Evolutionary conservation across 2,113 vertebrate genomes (phyloP).

Genomic region (Suncus etruscus): DNA sequence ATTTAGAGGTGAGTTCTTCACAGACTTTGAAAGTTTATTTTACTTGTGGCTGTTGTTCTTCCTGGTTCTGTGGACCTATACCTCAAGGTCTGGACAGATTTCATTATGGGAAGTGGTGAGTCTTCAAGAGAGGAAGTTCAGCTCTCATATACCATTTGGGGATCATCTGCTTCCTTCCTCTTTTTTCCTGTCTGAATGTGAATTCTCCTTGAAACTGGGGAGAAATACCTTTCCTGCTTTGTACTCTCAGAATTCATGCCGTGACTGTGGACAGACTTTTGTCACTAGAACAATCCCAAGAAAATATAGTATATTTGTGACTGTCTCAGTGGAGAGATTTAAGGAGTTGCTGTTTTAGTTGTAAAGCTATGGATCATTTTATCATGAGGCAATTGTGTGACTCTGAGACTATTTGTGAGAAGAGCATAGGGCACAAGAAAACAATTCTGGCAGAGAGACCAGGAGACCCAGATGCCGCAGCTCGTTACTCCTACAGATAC

Average conservation of each 20-base stretch:
- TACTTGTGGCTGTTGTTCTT: not conserved
- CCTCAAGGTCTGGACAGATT: not conserved
- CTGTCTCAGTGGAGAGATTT: slow-evolving; percentile 72
- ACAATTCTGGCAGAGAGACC: slow-evolving; percentile 38
- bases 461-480: slow-evolving; percentile 15
- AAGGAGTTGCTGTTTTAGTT: slow-evolving; percentile 71
- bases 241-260: slow-evolving; percentile 78
- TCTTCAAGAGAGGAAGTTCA: slow-evolving; percentile 22
- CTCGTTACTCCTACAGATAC: not conserved
- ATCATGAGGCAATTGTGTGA: slow-evolving; percentile 58
- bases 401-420: too few relatives aligned
- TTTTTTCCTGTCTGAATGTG: slow-evolving; percentile 46
- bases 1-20: not conserved
- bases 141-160: slow-evolving; percentile 23
- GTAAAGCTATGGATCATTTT: slow-evolving; percentile 10
- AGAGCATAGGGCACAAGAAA: slow-evolving; percentile 65
- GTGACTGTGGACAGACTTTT: slow-evolving; percentile 71
- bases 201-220: slow-evolving; percentile 50
- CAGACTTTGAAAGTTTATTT: not conserved
- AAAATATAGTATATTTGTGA: slow-evolving; percentile 79
- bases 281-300: slow-evolving; percentile 79
- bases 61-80: not conserved
- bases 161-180: slow-evolving; percentile 33
- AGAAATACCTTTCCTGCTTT: slow-evolving; percentile 65
- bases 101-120: slow-evolving; percentile 1